These are phyloP conservation scores for Psittacula cyanocephala DNA, from an alignment of 2,113 vertebrate species.

Conservation along the genomic window DNA sequence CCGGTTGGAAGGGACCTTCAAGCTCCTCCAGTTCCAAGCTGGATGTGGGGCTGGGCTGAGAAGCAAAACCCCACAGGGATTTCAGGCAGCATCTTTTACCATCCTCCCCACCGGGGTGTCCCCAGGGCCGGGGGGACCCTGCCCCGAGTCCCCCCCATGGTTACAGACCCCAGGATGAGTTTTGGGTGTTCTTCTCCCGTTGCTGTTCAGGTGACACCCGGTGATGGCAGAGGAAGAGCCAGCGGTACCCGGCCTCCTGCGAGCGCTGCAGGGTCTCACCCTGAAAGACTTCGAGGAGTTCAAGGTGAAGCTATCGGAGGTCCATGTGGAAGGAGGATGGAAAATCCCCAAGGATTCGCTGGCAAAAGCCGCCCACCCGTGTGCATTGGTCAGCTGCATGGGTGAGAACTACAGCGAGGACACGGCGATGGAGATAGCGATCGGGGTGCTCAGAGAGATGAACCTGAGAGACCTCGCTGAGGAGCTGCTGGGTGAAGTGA, in stretches of 20 bases:
- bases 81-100: background rate
- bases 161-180: background rate
- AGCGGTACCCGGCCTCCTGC: background rate
- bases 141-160: background rate
- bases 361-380: background rate
- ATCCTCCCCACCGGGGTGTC: background rate
- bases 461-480: background rate
- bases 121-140: background rate
- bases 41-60: background rate
- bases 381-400: background rate
- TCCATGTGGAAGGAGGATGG: background rate
- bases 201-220: background rate
- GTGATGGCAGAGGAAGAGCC: background rate
- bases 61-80: background rate
- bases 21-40: background rate
- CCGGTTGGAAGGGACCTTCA: background rate
- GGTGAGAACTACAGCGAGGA: background rate
- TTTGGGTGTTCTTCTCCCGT: background rate
- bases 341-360: background rate
- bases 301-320: background rate
- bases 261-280: background rate
- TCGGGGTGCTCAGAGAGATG: background rate
- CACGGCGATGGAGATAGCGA: accelerated
- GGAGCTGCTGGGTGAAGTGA: background rate
- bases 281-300: background rate